A percentile compares a stretch with the other conserved stretches of the same genome.
Conservation (phyloP, 2,888 invertebrate species). For the Ametastegia equiseti region DNA sequence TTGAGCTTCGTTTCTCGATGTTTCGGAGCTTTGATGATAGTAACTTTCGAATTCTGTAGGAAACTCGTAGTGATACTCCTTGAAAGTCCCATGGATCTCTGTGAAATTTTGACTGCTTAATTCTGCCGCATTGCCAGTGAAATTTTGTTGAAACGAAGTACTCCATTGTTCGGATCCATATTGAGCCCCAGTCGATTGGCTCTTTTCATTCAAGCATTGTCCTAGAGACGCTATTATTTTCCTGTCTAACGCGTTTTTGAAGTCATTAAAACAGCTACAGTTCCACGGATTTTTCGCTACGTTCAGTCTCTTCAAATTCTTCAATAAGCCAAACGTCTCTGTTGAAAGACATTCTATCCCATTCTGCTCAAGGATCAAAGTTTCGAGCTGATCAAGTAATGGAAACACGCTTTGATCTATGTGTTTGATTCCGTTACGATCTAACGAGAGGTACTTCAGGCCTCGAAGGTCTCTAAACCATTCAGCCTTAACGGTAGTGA, state of each 20-base stretch:
- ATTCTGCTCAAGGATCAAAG: slow-evolving; percentile 61
- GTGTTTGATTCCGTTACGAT: slow-evolving; percentile 56
- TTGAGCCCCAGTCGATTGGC: neutral
- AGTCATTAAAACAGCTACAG: slow-evolving; percentile 58
- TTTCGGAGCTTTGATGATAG: neutral
- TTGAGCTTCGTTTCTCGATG: neutral
- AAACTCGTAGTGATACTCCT: neutral
- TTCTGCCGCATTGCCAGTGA: neutral
- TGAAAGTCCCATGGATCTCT: neutral
- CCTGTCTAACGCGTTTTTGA: slow-evolving; percentile 55
- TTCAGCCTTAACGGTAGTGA: slow-evolving; percentile 53
- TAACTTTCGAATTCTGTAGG: neutral
- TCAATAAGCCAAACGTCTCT: slow-evolving; percentile 55
- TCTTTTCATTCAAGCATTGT: slow-evolving; percentile 48
- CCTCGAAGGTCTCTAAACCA: slow-evolving; percentile 64
- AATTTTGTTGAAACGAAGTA: neutral
- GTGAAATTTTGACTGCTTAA: neutral
- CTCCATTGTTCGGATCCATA: neutral
- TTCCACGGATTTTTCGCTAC: slow-evolving; percentile 62
- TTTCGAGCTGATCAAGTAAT: slow-evolving; percentile 56
- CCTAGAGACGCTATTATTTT: slow-evolving; percentile 57
- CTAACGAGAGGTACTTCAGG: slow-evolving; percentile 61
- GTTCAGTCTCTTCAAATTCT: slow-evolving; percentile 58
- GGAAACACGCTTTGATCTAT: slow-evolving; percentile 59
- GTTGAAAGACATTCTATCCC: slow-evolving; percentile 58